Conservation (phyloP, 2,888 invertebrate species). For the Drosophila paramelanica region DNA sequence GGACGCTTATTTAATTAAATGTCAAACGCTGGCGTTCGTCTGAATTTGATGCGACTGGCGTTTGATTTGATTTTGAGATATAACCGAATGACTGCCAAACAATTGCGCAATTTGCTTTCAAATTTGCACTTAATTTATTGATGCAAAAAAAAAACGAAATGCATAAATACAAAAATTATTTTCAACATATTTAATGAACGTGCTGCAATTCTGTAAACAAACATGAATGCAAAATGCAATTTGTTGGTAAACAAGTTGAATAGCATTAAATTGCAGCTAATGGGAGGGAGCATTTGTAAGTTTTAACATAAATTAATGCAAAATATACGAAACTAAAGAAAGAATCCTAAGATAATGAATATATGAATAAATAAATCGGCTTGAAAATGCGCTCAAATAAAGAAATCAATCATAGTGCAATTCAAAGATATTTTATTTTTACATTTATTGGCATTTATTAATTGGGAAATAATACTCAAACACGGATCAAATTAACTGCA, state of each 20-base stretch:
- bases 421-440: too few species aligned
- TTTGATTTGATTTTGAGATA: constrained; percentile 51
- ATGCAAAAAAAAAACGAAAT: background rate
- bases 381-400: too few species aligned
- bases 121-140: constrained; percentile 9
- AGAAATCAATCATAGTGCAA: too few species aligned
- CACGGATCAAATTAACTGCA: constrained; percentile 53
- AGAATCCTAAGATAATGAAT: background rate
- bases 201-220: background rate
- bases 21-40: constrained; percentile 58
- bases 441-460: constrained; percentile 7
- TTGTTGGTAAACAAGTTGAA: background rate
- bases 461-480: constrained; percentile 40
- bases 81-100: constrained; percentile 28
- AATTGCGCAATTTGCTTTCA: constrained; percentile 41
- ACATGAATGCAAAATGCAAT: background rate
- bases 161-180: background rate
- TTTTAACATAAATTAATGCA: background rate
- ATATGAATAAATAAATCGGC: background rate
- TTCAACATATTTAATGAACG: too few species aligned
- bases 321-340: background rate
- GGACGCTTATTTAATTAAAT: constrained; percentile 76
- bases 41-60: constrained; percentile 42
- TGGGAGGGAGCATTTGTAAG: background rate
- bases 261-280: background rate